Base-by-base conservation (phyloP, 2,797 vertebrate species). In the Hephaestus fuliginosus region DNA sequence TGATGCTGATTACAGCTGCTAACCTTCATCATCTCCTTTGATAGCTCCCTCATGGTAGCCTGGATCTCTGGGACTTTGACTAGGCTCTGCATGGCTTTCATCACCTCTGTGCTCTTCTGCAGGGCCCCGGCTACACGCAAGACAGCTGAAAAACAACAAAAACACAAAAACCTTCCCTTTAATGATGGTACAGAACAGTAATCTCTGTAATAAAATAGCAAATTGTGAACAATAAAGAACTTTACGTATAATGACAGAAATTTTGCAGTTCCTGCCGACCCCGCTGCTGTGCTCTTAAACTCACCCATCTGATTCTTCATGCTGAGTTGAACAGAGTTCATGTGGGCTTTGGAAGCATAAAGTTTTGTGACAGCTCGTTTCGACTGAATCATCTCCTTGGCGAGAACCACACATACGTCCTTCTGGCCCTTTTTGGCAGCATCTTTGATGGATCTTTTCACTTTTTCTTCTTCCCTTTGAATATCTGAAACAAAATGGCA, bases 11-110 rank as follows among this genome's bases (percentile, higher is more conserved):
- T 28, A 10, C 36, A 65, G 64, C 48, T 66, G 33, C 91, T 92
- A 55, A 99, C 98, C 97, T 99, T 99, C 96, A 96, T 97, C 98
- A 99, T 99, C 93, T 99, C 98, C 86, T 98, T 98, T 77, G 98
- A 99, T n/a, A 99, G 92, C 0, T 99, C 98, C 81, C 96, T 96
- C 98, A 99, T 99, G 0, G 97, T 98, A 55, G 97, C 97, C 93
- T 99, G 98, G 89, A 99, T 97, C 95, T 99, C 98, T 22, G 98
- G 98, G 92, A 99, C 92, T 94, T 99, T 99, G 41, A 99, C 92
- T 2, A 99, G 93, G 72, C 68, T 98, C 88, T 99, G 98, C 98
- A 99, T 99, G 85, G 97, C 98, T 93, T 97, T 98, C 98, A 99
- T 99, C 74, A 99, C 98, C 76, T 99, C 98, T 62, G 98, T 98